Percentiles rank a stretch among this genome's conserved stretches.
Evolutionary conservation across 1,140 invertebrate genomes (phyloP).

Genomic region (Drosophila azteca): DNA sequence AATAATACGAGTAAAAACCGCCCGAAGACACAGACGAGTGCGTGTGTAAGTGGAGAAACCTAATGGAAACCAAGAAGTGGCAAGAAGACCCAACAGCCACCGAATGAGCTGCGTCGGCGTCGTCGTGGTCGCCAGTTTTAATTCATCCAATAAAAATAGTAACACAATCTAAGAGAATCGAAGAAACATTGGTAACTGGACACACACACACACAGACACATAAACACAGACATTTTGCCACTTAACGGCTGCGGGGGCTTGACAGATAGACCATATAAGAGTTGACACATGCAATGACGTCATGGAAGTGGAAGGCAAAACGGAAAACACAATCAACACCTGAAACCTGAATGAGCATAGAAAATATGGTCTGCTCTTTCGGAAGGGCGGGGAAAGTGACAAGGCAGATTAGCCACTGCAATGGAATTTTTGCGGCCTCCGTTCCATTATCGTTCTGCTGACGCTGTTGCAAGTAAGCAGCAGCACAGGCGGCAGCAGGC

Average conservation of each 20-base stretch:
- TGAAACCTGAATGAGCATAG: slow-evolving; percentile 37
- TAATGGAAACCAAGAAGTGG: slow-evolving; percentile 51
- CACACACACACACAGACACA: slow-evolving; percentile 24
- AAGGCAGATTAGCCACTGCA: slow-evolving; percentile 50
- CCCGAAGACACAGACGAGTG: slow-evolving; percentile 7
- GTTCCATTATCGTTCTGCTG: slow-evolving; percentile 24
- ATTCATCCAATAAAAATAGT: slow-evolving; percentile 71
- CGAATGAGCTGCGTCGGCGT: slow-evolving; percentile 54
- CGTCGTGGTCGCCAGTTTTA: slow-evolving; percentile 39
- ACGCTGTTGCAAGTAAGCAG: slow-evolving; percentile 59
- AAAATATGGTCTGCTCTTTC: slow-evolving; percentile 34
- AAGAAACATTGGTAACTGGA: slow-evolving; percentile 49
- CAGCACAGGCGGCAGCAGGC: slow-evolving; percentile 9
- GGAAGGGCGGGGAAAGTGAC: slow-evolving; percentile 6
- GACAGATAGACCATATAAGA: slow-evolving; percentile 47
- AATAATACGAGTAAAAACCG: slow-evolving; percentile 45
- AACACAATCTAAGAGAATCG: slow-evolving; percentile 58
- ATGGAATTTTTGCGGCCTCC: slow-evolving; percentile 70
- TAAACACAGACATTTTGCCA: slow-evolving; percentile 1
- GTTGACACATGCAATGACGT: slow-evolving; percentile 67
- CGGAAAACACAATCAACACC: slow-evolving; percentile 45
- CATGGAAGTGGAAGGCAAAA: slow-evolving; percentile 47
- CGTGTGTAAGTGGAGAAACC: slow-evolving; percentile 24
- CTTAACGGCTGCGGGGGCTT: slow-evolving; percentile 60
- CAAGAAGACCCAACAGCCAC: slow-evolving; percentile 14